phyloP scores from a whole-genome alignment of 1,140 invertebrate genomes.

The Aphelenchoides avenae region DNA sequence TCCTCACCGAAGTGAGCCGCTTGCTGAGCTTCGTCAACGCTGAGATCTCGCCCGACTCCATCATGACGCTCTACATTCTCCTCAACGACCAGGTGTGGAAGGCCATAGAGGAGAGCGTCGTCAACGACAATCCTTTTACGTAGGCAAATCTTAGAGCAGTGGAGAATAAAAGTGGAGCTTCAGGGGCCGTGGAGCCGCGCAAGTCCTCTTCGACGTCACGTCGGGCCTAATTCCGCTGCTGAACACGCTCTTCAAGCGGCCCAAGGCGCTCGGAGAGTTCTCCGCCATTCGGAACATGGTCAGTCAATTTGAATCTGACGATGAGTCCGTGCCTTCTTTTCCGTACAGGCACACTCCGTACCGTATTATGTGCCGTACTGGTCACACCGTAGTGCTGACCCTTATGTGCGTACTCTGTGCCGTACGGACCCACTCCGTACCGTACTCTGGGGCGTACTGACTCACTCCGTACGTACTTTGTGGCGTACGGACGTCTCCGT shows the following conservation, averaged over 20 bases:
- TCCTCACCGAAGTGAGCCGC: slow-evolving; percentile 23
- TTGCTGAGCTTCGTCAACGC: slow-evolving; percentile 24
- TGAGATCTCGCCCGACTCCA: slow-evolving; percentile 37
- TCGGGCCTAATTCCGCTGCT: slow-evolving; percentile 34
- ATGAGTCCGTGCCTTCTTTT: too few species aligned
- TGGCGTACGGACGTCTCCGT: too few species aligned
- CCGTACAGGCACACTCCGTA: too few species aligned
- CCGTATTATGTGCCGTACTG: too few species aligned
- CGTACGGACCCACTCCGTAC: too few species aligned
- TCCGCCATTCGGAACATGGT: not conserved
- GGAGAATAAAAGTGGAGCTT: not conserved
- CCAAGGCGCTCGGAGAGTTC: slow-evolving; percentile 20
- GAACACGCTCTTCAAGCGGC: slow-evolving; percentile 16
- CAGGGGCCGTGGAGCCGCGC: slow-evolving; percentile 36
- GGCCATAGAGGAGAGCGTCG: slow-evolving; percentile 13
- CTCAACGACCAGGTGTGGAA: slow-evolving; percentile 40
- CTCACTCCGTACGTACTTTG: too few species aligned
- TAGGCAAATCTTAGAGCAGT: slow-evolving; percentile 3
- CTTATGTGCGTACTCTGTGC: too few species aligned
- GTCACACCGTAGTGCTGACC: too few species aligned
- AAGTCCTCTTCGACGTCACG: slow-evolving; percentile 37
- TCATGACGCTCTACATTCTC: slow-evolving; percentile 32
- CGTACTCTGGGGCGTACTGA: too few species aligned
- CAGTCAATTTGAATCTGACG: too few species aligned
- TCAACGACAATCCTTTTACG: slow-evolving; percentile 33